These are phyloP conservation scores for Ramphastos sulfuratus DNA, from an alignment of 2,113 vertebrate species.

Conservation along the genomic window DNA sequence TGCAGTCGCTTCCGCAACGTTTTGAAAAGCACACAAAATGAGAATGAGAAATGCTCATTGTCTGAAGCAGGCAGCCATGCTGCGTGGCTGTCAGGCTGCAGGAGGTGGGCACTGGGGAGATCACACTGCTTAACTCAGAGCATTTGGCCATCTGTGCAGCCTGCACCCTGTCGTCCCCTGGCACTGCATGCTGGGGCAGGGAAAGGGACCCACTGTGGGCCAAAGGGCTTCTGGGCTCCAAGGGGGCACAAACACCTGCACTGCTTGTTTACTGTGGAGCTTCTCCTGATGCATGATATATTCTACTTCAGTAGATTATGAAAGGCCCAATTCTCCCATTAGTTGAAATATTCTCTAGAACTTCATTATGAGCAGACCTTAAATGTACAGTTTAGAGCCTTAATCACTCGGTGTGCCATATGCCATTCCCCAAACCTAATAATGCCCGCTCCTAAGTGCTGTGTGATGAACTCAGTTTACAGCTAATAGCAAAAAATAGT, in stretches of 20 bases:
- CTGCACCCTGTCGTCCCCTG: fast-evolving
- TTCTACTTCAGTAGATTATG: neutral
- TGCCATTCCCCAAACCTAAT: neutral
- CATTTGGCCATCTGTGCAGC: neutral
- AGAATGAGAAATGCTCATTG: neutral
- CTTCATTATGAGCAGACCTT: neutral
- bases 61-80: fast-evolving
- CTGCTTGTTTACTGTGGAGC: neutral
- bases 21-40: neutral
- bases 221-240: neutral
- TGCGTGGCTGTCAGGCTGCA: neutral
- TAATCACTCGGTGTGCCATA: neutral
- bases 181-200: fast-evolving
- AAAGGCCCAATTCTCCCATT: neutral
- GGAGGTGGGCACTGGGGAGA: neutral
- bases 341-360: neutral
- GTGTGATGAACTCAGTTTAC: neutral
- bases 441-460: neutral
- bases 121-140: fast-evolving
- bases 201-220: fast-evolving
- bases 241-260: neutral
- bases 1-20: fast-evolving
- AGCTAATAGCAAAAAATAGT: neutral
- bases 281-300: neutral
- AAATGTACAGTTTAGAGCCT: neutral